Evolutionary conservation across 2,113 vertebrate genomes (phyloP), one percentile per base, ranked within the genome.

Genomic region (Chunga burmeisteri): DNA sequence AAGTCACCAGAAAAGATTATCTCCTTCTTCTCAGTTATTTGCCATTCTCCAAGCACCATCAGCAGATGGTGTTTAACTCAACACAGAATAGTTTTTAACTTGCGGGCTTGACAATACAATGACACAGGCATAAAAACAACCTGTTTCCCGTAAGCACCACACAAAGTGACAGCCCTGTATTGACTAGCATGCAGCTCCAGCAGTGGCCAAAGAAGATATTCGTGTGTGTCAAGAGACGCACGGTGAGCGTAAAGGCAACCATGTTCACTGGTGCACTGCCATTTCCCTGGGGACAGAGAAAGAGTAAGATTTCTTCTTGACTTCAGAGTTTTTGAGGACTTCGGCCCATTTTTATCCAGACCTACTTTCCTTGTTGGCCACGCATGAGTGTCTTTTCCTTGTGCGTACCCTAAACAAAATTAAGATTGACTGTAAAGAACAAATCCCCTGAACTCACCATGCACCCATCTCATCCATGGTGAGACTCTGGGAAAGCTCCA

Each of bases 181-280:
- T 61, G 73, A 71, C 40, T 30, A 23, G 36, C 0, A 1, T 58
- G 52, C 30, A 81, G n/a, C 38, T 81, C 61, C 70, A 79, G 61
- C 38, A 62, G 44, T 9, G 38, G 77, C 52, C 77, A 42, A 49
- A 70, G 36, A 46, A 53, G 14, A 22, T 23, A 81, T 23, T 61
- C 1, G 1, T 44, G 7, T 0, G 0, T 16, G n/a, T 70, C 59
- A 66, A 66, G 50, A 81, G 20, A 73, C 19, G 18, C 2, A 2
- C 23, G n/a, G 6, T 0, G 12, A 81, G 15, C 2, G 0, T 18
- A 67, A 88, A 26, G n/a, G 8, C 22, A 68, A 19, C 6, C 62
- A 50, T 18, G 21, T 36, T 52, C 40, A 13, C 23, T 56, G 20
- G 27, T 34, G 42, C 16, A 13, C 27, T 52, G 14, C 16, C 27